Evolutionary conservation across 2,888 invertebrate genomes (phyloP).

Genomic region (Eilema caniola): DNA sequence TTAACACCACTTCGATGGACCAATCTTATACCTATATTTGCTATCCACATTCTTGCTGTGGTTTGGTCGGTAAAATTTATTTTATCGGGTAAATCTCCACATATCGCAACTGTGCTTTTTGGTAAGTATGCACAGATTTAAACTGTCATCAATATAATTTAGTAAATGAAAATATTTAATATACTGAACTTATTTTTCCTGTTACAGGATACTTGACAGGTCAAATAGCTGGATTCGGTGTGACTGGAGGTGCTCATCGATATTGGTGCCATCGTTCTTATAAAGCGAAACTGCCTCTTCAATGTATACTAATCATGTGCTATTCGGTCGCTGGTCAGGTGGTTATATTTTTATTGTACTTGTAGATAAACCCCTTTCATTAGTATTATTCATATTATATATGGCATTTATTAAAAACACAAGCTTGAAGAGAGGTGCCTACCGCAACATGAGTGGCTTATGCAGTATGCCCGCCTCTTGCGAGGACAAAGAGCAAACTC

Average conservation of each 20-base stretch:
- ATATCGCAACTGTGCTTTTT: constrained; percentile 83
- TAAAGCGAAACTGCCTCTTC: constrained; percentile 88
- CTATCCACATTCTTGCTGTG: constrained; percentile 75
- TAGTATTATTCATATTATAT: no score
- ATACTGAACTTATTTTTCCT: background rate
- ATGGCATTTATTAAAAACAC: no score
- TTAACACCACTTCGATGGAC: constrained; percentile 89
- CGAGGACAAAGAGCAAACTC: no score
- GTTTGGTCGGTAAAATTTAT: constrained; percentile 67
- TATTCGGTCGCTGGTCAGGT: constrained; percentile 90
- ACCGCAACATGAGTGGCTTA: no score
- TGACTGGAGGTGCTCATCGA: constrained; percentile 90
- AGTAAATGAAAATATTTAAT: background rate
- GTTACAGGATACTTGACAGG: constrained; percentile 83
- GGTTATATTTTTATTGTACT: background rate
- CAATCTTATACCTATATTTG: constrained; percentile 85
- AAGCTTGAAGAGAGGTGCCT: no score
- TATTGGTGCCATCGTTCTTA: constrained; percentile 90
- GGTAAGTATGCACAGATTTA: constrained; percentile 78
- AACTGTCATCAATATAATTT: background rate
- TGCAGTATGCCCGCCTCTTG: no score
- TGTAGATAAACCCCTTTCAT: background rate
- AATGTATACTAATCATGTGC: constrained; percentile 86
- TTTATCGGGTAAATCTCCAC: constrained; percentile 55
- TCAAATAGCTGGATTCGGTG: constrained; percentile 88